A percentile compares a stretch with the other conserved stretches of the same genome.
Evolutionary conservation across 92 coral and sea anemone genomes (phyloP).

Genomic region (Ricordea florida): DNA sequence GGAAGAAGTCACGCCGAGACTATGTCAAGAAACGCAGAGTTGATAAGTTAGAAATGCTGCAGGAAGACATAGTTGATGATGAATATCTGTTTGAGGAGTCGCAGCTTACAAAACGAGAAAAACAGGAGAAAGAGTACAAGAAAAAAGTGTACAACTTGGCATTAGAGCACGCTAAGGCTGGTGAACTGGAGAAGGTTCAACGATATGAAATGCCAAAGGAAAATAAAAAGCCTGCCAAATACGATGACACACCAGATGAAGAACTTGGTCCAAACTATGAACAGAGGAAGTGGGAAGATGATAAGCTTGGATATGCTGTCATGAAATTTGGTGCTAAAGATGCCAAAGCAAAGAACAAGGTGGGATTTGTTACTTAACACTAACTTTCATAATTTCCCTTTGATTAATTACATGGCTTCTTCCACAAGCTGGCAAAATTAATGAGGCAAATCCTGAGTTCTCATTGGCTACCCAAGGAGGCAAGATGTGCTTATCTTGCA

Average conservation of each 20-base stretch:
- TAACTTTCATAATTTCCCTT: neutral
- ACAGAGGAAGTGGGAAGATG: conserved; percentile 99
- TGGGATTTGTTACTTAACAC: neutral
- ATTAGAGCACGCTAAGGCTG: conserved; percentile 83
- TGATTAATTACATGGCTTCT: neutral
- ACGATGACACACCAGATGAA: conserved; percentile 87
- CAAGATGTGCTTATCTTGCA: too few relatives aligned
- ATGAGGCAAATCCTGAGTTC: too few relatives aligned
- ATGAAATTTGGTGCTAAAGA: conserved; percentile 99
- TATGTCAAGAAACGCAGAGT: conserved; percentile 94
- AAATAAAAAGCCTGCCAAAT: conserved; percentile 87
- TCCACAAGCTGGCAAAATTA: too few relatives aligned
- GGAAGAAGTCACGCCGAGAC: conserved; percentile 91
- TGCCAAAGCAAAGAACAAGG: conserved; percentile 96
- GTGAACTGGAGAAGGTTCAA: conserved; percentile 83
- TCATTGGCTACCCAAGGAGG: too few relatives aligned
- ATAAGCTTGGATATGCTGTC: conserved; percentile 93
- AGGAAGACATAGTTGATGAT: conserved; percentile 89
- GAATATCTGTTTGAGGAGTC: conserved; percentile 90
- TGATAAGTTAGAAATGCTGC: conserved; percentile 90
- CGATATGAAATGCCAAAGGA: conserved; percentile 96
- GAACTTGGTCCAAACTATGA: conserved; percentile 96
- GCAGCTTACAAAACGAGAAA: conserved; percentile 68
- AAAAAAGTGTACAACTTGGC: conserved; percentile 85
- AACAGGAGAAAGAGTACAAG: conserved; percentile 81